Base-by-base conservation (phyloP, 2,797 vertebrate genomes). In the Lithobates sylvaticus region DNA sequence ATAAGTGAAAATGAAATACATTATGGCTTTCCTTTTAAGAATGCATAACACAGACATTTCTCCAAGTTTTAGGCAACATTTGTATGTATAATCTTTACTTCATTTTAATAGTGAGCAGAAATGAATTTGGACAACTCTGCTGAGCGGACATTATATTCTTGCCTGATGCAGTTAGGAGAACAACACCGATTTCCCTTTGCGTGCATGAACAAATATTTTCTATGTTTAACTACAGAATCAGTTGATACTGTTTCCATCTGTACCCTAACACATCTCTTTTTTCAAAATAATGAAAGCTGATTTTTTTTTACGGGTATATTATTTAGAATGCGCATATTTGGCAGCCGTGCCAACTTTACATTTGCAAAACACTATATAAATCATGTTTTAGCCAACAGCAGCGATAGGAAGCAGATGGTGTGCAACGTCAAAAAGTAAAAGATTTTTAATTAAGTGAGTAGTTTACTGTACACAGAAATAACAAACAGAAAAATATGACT, bases 241-340 rank as follows among this genome's bases (percentile, higher is more conserved):
- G 64, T 70, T 76, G 44, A 70, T 84, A 69, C 13, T 27, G 64
- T 21, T 84, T 70, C 74, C 74, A 84, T 77, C 65, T 77, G 65
- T 54, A 69, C 26, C 44, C 15, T 1, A 69, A 77, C 42, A 61
- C 65, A 27, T 54, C 8, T 39, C 8, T 39, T 76, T 58, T 58
- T 76, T 84, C 27, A 58, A 27, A 58, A 71, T 77, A 69, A 77
- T 71, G 82, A 36, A 77, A 42, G 23, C 32, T 6, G 47, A 70
- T 42, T 84, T 50, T 67, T 84, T 47, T 65, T 47, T 71, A 84
- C 15, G 32, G 50, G 39, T 50, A 70, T 70, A 65, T 58, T 77
- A 84, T 84, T 76, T 76, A 76, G 21, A 76, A 36, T 36, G 50
- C 26, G 76, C 58, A 83, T 83, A 58, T 58, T 76, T 76, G 82